Percentiles rank a stretch among this genome's conserved stretches.
phyloP scores from a whole-genome alignment of 37 sponge, comb jelly and placozoan species.

The Mnemiopsis leidyi region DNA sequence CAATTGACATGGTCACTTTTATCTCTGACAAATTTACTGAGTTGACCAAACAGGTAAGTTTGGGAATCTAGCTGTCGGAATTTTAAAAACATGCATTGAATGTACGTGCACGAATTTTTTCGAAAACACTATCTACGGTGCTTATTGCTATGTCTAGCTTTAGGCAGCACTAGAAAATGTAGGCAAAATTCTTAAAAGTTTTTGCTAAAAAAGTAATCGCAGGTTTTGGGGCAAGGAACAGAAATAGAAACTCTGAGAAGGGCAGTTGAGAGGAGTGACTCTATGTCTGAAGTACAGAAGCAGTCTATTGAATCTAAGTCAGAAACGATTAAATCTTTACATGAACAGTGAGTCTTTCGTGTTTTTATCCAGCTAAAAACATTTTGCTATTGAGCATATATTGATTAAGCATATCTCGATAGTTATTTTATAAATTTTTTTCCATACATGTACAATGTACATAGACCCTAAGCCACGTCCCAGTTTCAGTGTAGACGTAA shows the following conservation, averaged over 20 bases:
- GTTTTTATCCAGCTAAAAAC: no score
- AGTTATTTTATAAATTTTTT: no score
- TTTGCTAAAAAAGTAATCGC: background rate
- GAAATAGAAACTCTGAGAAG: background rate
- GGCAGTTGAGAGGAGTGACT: background rate
- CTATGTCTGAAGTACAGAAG: background rate
- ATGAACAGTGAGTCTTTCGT: background rate
- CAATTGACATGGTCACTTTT: background rate
- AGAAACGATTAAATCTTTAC: background rate
- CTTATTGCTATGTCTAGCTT: no score
- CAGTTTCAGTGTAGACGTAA: no score
- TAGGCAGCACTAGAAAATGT: no score
- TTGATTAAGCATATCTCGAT: no score
- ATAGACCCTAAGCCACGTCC: no score
- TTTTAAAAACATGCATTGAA: background rate
- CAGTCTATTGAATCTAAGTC: conserved; percentile 9
- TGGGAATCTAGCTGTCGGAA: background rate
- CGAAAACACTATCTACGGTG: background rate
- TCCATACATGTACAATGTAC: no score
- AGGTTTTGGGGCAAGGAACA: background rate
- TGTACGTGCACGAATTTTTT: no score
- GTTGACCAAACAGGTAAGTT: background rate
- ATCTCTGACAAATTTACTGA: background rate
- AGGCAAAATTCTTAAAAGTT: no score
- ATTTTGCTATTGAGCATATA: no score